Conservation (phyloP, 2,888 invertebrate species). For the Thalpophila matura region DNA sequence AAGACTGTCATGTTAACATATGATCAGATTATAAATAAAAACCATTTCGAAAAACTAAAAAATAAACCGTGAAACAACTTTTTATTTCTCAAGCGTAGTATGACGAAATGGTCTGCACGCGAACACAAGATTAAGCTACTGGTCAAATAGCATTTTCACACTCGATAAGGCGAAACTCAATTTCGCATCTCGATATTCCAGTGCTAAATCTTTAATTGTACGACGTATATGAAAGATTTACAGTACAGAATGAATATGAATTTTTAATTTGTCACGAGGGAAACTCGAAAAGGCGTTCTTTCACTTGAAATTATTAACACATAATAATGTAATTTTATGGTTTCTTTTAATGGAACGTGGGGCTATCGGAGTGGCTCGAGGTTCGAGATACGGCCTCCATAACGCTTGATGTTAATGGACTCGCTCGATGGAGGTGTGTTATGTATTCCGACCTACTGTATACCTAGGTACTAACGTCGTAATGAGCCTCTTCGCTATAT, state of each 20-base stretch:
- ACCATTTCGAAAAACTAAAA: slow-evolving; percentile 64
- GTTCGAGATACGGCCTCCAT: slow-evolving; percentile 83
- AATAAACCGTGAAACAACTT: slow-evolving; percentile 70
- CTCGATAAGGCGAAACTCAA: slow-evolving; percentile 76
- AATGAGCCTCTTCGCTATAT: slow-evolving; percentile 50
- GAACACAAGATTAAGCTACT: slow-evolving; percentile 74
- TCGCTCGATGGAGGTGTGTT: slow-evolving; percentile 72
- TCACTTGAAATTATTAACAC: slow-evolving; percentile 89
- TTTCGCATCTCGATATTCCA: slow-evolving; percentile 67
- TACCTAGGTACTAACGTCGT: slow-evolving; percentile 46
- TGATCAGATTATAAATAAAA: slow-evolving; percentile 73
- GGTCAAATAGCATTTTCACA: slow-evolving; percentile 68
- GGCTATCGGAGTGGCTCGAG: slow-evolving; percentile 82
- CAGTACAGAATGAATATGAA: slow-evolving; percentile 71
- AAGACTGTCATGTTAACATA: slow-evolving; percentile 70
- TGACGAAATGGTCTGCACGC: slow-evolving; percentile 70
- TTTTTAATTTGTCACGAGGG: slow-evolving; percentile 81
- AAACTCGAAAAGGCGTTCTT: slow-evolving; percentile 76
- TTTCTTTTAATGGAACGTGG: slow-evolving; percentile 88
- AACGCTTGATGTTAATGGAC: slow-evolving; percentile 87
- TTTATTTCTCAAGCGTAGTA: slow-evolving; percentile 68
- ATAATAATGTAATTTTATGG: slow-evolving; percentile 90
- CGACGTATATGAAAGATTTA: slow-evolving; percentile 74
- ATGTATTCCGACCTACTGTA: slow-evolving; percentile 58
- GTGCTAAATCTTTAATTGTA: slow-evolving; percentile 69